phyloP scores from a whole-genome alignment of 2,797 vertebrate species.

The Dermochelys coriacea region DNA sequence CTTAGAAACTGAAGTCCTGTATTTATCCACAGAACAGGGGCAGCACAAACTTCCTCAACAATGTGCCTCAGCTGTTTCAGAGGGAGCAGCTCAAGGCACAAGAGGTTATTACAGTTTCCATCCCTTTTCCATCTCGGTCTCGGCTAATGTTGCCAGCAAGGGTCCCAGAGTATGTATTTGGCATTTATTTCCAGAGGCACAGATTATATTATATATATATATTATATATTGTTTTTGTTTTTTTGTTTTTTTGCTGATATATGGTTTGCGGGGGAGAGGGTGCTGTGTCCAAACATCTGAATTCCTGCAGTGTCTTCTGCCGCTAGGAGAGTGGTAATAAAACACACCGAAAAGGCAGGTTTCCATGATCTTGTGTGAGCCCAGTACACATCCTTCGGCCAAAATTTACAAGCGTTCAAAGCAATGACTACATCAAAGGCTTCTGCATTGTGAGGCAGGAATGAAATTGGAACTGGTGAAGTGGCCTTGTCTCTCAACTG shows the following conservation, averaged over 20 bases:
- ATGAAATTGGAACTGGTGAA: not conserved
- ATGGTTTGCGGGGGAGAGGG: not conserved
- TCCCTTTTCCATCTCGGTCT: fast-evolving
- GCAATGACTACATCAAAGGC: not conserved
- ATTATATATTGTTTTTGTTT: too few relatives aligned
- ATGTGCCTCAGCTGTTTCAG: not conserved
- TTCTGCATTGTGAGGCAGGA: not conserved
- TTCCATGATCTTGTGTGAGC: not conserved
- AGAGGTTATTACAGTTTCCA: not conserved
- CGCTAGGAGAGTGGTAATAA: not conserved
- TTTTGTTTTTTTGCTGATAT: too few relatives aligned
- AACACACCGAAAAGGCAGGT: not conserved
- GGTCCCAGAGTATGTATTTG: fast-evolving
- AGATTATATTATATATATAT: not conserved
- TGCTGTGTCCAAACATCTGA: not conserved
- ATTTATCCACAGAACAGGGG: not conserved
- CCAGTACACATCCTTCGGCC: fast-evolving
- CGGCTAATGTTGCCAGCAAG: fast-evolving
- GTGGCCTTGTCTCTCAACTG: fast-evolving
- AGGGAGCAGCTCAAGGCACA: not conserved
- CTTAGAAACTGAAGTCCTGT: not conserved
- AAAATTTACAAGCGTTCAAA: not conserved
- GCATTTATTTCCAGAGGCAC: fast-evolving
- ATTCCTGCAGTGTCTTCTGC: not conserved
- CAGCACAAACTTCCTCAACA: not conserved